Evolutionary conservation across 2,113 vertebrate species (phyloP).

Genomic region (Vulpes vulpes): DNA sequence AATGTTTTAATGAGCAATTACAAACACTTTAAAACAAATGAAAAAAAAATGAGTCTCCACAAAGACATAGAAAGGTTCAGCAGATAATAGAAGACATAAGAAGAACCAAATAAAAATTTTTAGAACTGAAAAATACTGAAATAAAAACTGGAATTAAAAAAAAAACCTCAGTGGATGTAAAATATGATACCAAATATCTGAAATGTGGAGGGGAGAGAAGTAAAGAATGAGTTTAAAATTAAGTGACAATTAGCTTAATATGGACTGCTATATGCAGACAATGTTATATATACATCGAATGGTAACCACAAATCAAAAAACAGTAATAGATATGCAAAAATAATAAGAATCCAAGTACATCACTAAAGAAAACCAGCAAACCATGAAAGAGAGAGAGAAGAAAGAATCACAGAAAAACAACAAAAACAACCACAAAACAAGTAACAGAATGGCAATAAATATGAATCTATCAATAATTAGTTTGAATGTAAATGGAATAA

Average conservation of each 20-base stretch:
- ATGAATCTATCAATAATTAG: neutral
- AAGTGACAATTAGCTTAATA: neutral
- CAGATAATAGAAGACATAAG: neutral
- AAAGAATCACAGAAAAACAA: neutral
- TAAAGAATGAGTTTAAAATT: neutral
- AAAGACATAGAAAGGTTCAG: neutral
- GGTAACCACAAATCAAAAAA: neutral
- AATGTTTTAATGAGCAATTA: neutral
- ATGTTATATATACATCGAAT: neutral
- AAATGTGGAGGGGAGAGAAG: neutral
- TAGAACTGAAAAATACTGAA: neutral
- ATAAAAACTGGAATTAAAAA: neutral
- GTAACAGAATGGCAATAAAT: neutral
- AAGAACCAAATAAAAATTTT: neutral
- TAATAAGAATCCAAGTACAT: neutral
- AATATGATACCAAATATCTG: neutral
- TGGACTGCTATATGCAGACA: neutral
- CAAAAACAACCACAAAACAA: neutral
- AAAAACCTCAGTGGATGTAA: neutral
- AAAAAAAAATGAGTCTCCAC: neutral
- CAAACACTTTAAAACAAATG: neutral
- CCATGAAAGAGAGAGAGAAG: neutral
- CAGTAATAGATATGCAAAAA: neutral
- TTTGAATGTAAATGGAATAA: neutral
- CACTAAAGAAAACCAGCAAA: neutral